phyloP scores from a whole-genome alignment of 2,113 vertebrate genomes.

The Larimichthys polyactis region DNA sequence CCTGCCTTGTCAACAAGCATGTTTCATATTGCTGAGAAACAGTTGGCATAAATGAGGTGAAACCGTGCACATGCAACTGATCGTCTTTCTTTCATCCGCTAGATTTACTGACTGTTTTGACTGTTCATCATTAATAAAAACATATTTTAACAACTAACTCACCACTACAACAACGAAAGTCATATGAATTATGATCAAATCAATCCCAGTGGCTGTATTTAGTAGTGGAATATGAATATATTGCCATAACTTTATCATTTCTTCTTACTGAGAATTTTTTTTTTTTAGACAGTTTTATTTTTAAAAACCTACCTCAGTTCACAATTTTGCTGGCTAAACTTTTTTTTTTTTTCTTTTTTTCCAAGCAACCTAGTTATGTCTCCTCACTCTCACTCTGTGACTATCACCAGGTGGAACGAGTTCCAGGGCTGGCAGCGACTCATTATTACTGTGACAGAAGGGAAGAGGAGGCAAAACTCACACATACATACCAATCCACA shows the following conservation, averaged over 20 bases:
- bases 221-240: background rate
- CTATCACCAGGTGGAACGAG: slow-evolving; percentile 55
- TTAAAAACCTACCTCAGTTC: background rate
- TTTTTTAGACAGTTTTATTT: too few species aligned
- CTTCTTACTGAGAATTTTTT: too few species aligned
- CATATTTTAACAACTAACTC: background rate
- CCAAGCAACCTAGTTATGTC: slow-evolving; percentile 36
- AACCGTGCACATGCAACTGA: background rate
- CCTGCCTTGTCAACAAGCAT: slow-evolving; percentile 18
- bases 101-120: slow-evolving; percentile 15
- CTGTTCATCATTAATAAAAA: background rate
- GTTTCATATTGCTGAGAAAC: slow-evolving; percentile 25
- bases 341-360: background rate
- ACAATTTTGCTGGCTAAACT: slow-evolving; percentile 35
- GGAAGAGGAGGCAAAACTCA: slow-evolving; percentile 27
- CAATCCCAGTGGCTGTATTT: background rate
- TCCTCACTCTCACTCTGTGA: slow-evolving; percentile 24
- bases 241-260: background rate
- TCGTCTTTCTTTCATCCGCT: slow-evolving; percentile 19
- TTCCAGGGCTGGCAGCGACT: slow-evolving; percentile 52
- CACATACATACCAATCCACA: slow-evolving; percentile 16
- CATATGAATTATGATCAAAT: background rate
- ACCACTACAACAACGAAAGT: background rate
- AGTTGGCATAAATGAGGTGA: slow-evolving; percentile 8
- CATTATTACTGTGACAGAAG: slow-evolving; percentile 63